Evolutionary conservation across 2,797 vertebrate species (phyloP).

Genomic region (Erpetoichthys calabaricus): DNA sequence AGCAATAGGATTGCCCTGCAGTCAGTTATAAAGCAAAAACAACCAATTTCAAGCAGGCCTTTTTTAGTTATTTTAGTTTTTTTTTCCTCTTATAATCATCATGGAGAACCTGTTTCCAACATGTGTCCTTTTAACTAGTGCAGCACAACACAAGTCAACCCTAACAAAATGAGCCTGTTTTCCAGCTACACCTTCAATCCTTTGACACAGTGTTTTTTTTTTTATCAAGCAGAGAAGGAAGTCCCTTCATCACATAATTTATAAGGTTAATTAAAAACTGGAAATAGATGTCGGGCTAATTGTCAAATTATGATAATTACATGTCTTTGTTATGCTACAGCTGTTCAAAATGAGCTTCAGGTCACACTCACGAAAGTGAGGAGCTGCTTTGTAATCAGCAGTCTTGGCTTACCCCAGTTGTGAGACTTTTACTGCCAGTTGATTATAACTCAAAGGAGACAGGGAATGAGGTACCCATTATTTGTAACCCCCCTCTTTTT

Average conservation of each 20-base stretch:
- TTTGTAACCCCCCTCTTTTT: conserved; percentile 40
- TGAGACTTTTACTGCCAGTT: conserved; percentile 49
- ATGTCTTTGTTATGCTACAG: conserved; percentile 70
- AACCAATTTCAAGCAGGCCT: too few relatives aligned
- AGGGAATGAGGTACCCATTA: conserved; percentile 42
- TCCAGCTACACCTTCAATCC: too few relatives aligned
- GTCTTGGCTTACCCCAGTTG: conserved; percentile 26
- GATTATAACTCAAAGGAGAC: conserved; percentile 46
- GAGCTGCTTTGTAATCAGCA: conserved; percentile 41
- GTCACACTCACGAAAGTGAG: conserved; percentile 42
- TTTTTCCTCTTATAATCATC: too few relatives aligned
- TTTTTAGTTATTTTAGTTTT: too few relatives aligned
- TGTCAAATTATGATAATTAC: conserved; percentile 90
- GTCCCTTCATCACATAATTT: conserved; percentile 55
- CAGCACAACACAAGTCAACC: too few relatives aligned
- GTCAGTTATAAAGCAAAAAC: too few relatives aligned
- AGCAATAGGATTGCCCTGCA: too few relatives aligned
- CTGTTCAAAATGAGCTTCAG: conserved; percentile 65
- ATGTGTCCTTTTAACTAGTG: too few relatives aligned
- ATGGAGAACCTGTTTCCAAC: too few relatives aligned
- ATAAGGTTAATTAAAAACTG: conserved; percentile 75
- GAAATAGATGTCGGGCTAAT: conserved; percentile 76
- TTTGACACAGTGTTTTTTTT: conserved; percentile 4
- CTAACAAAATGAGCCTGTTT: too few relatives aligned
- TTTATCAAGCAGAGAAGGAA: conserved; percentile 50